Percentiles rank a stretch among this genome's conserved stretches.
Conservation (phyloP, 1,140 invertebrate species). For the Aphaenogaster floridana region DNA sequence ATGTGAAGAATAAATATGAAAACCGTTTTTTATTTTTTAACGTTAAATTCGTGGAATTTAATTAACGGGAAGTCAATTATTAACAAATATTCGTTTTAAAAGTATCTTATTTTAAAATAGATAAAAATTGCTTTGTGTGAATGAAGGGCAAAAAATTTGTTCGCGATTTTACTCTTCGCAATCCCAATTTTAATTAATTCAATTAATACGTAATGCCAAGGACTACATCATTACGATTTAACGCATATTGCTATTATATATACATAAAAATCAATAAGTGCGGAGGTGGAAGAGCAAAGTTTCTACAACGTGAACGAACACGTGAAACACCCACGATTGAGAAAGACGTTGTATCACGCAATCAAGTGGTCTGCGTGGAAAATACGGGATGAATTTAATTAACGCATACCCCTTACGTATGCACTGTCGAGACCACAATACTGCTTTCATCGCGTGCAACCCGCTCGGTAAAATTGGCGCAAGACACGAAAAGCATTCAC, state of each 20-base stretch:
- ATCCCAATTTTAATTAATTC: not conserved
- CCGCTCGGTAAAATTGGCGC: constrained; percentile 7
- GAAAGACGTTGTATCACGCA: constrained; percentile 16
- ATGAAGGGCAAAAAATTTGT: not conserved
- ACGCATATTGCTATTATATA: not conserved
- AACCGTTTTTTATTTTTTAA: not conserved
- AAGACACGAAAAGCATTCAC: constrained; percentile 32
- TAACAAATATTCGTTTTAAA: not conserved
- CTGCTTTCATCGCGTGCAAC: constrained; percentile 36
- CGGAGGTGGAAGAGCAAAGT: constrained; percentile 29
- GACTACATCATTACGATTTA: constrained; percentile 19
- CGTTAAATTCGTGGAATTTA: not conserved
- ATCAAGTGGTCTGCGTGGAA: constrained; percentile 21
- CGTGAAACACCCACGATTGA: not conserved
- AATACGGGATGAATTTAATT: constrained; percentile 47
- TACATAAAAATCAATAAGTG: constrained; percentile 33
- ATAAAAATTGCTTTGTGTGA: not conserved
- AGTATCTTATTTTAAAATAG: not conserved
- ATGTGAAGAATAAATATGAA: not conserved
- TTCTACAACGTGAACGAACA: constrained; percentile 33
- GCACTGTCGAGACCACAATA: constrained; percentile 19
- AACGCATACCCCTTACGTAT: not conserved
- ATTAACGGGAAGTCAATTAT: not conserved
- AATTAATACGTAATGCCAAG: not conserved
- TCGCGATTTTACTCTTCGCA: not conserved